Evolutionary conservation across 2,888 invertebrate species (phyloP), one percentile per base, ranked within the genome.

Genomic region (Drosophila planitibia): DNA sequence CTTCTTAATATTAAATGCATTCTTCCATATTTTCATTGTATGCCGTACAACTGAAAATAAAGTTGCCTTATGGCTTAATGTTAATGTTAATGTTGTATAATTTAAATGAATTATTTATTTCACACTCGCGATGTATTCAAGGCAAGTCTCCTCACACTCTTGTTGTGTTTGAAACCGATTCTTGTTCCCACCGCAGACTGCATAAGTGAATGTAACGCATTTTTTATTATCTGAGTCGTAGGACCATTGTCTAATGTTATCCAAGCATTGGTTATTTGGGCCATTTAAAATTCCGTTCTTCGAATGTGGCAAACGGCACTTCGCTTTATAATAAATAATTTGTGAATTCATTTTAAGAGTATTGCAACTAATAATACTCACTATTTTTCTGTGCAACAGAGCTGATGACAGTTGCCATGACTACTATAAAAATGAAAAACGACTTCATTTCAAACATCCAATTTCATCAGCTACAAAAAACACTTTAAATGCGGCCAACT

Each of bases 131-230:
- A 4, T 22, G 7, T 7, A 47, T 22, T 14, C 22, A n/a, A 52
- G 30, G 7, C 72, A 70, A 12, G 22, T 59, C 2, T 12, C 30
- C 14, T 54, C 32, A 41, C 74, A 74, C 1, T 35, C 53, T 25
- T 25, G 16, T 37, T 67, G 41, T 0, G 58, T 22, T 16, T 3
- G 25, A 51, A 68, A 68, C 1, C 59, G 37, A 58, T 74, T 70
- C 0, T 32, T 30, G 60, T 83, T 86, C 10, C 41, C 85, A 25
- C 74, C 71, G 37, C 74, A 76, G 2, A 67, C 64, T 5, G 74
- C 79, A 73, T 82, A 84, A 1, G 35, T 16, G 47, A 81, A 85
- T 3, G 14, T 0, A 10, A 58, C 22, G 33, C 80, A 83, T 30
- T 77, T 44, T 3, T 74, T 68, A 0, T n/a, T 1, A 28, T 37